Conservation (phyloP, 2,113 vertebrate species). For the Heterocephalus glaber region DNA sequence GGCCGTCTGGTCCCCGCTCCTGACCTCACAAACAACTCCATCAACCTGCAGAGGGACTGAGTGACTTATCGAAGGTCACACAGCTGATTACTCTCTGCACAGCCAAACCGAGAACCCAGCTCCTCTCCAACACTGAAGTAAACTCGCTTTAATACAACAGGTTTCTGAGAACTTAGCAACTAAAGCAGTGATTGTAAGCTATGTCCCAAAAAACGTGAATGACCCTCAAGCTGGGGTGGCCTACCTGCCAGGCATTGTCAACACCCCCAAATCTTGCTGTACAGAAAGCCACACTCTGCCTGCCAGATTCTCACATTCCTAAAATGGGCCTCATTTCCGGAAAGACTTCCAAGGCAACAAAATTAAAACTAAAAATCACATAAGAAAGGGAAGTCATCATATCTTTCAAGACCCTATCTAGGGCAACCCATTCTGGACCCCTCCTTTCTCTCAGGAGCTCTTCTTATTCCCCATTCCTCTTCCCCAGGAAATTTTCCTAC, state of each 20-base stretch:
- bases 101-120: not conserved
- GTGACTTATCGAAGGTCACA: slow-evolving; percentile 32
- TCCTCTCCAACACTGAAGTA: not conserved
- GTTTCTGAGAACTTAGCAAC: not conserved
- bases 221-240: not conserved
- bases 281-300: not conserved
- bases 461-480: too few species aligned
- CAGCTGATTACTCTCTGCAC: not conserved
- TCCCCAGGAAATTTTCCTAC: too few species aligned
- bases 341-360: not conserved
- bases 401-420: not conserved
- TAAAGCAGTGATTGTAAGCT: not conserved
- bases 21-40: slow-evolving; percentile 38
- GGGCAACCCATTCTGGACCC: not conserved
- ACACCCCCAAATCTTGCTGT: not conserved
- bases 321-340: slow-evolving; percentile 20
- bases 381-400: not conserved
- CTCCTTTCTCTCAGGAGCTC: too few species aligned
- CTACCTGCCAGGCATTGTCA: not conserved
- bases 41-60: not conserved
- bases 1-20: not conserved
- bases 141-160: not conserved
- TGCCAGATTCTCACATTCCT: not conserved
- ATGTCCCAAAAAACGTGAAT: not conserved
- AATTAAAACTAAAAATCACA: not conserved